These are phyloP conservation scores for Melanotaenia parkinsoni DNA, from an alignment of 2,797 vertebrate species.

Conservation along the genomic window DNA sequence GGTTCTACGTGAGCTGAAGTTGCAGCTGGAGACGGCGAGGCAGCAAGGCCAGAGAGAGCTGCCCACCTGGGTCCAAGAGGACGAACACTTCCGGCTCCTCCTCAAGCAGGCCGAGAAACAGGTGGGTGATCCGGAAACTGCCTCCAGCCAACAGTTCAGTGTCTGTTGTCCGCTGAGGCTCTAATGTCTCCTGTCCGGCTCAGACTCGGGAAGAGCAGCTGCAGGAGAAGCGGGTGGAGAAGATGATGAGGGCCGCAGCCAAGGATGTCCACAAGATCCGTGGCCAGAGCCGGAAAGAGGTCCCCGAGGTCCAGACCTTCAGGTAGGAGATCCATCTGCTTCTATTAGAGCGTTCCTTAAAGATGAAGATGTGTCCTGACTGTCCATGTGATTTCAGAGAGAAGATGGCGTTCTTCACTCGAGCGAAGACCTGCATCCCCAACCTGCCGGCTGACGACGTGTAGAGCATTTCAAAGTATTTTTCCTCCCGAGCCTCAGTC, in stretches of 20 bases:
- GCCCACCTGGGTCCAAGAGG: slow-evolving; percentile 88
- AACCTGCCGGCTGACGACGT: slow-evolving; percentile 92
- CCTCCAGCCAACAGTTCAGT: no score
- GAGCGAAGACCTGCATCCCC: slow-evolving; percentile 90
- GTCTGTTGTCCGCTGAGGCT: no score
- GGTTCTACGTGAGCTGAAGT: slow-evolving; percentile 90
- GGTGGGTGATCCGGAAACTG: slow-evolving; percentile 62
- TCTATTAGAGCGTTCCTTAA: no score
- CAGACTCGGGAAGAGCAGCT: slow-evolving; percentile 86
- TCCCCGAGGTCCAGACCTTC: slow-evolving; percentile 94
- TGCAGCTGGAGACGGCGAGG: slow-evolving; percentile 90
- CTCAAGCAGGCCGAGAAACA: slow-evolving; percentile 91
- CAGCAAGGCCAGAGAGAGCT: slow-evolving; percentile 89
- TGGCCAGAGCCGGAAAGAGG: slow-evolving; percentile 92
- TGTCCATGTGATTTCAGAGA: slow-evolving; percentile 81
- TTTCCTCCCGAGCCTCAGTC: slow-evolving; percentile 48
- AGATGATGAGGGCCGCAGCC: slow-evolving; percentile 94
- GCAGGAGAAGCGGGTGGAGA: slow-evolving; percentile 90
- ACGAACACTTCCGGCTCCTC: slow-evolving; percentile 90
- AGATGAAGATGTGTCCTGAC: not conserved
- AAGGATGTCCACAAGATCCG: slow-evolving; percentile 95
- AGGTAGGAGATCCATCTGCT: slow-evolving; percentile 71
- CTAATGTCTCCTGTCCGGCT: not conserved
- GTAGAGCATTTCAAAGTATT: slow-evolving; percentile 88
- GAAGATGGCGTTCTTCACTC: slow-evolving; percentile 99